Conservation (phyloP, 2,888 invertebrate genomes). For the Dicranocentrus wangi region DNA sequence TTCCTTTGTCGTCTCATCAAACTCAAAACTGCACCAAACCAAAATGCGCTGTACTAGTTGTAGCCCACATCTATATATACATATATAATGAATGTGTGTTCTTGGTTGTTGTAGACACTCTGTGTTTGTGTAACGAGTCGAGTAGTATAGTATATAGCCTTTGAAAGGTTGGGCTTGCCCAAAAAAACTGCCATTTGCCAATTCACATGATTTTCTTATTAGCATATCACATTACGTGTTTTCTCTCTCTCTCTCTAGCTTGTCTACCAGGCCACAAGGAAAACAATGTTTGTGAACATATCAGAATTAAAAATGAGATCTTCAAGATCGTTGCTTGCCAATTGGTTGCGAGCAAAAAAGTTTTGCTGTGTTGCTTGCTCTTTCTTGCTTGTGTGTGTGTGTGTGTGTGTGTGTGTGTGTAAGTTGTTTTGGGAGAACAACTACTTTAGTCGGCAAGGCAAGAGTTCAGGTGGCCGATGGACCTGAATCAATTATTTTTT, state of each 20-base stretch:
- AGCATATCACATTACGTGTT: slow-evolving; percentile 45
- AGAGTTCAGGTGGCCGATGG: slow-evolving; percentile 16
- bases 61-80: not conserved
- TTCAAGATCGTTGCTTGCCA: slow-evolving; percentile 13
- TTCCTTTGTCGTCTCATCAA: slow-evolving; percentile 24
- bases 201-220: slow-evolving; percentile 36
- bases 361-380: too few relatives aligned
- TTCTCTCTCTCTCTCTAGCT: not conserved
- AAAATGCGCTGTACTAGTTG: too few relatives aligned
- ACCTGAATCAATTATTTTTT: slow-evolving; percentile 1
- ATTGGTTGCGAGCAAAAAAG: not conserved
- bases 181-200: slow-evolving; percentile 46
- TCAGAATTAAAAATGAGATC: slow-evolving; percentile 21
- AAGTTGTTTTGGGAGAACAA: not conserved
- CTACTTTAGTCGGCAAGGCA: not conserved
- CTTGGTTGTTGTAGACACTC: too few relatives aligned
- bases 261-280: not conserved
- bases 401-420: not conserved
- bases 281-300: not conserved
- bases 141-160: not conserved
- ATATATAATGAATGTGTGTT: not conserved
- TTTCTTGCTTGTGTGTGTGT: too few relatives aligned
- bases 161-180: slow-evolving; percentile 23
- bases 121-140: too few relatives aligned
- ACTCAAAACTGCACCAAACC: too few relatives aligned